Evolutionary conservation across 2,888 invertebrate species (phyloP), one percentile per base, ranked within the genome.

Genomic region (Chloroclysta siterata): DNA sequence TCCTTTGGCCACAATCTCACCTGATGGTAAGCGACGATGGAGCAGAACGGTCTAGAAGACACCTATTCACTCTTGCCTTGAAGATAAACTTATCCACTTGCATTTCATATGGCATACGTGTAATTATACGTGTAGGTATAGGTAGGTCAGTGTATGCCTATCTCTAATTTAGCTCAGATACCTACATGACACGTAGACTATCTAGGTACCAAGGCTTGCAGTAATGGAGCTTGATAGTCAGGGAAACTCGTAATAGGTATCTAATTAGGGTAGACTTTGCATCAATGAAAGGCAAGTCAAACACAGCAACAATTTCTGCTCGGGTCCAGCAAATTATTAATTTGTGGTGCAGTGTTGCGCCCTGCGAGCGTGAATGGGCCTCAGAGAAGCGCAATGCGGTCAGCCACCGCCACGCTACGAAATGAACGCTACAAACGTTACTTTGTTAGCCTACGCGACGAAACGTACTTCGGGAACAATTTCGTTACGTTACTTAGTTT

Each of bases 341-440:
- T 65, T 65, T 56, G 57, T 56, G 56, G 53, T 65, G 57, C 64
- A 60, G 60, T 53, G 60, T 65, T 64, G 29, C 56, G 36, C 28
- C 51, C 51, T 63, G 55, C 50, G 53, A 46, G 64, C 60, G 59
- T 68, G 63, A 69, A 69, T 69, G 65, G 52, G 59, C 55, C 58
- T 67, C 63, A 64, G 63, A 64, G 58, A 67, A 59, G 70, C 75
- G 76, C 76, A 75, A 57, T 78, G 72, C 75, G 74, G 76, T 72
- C 69, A 46, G 63, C 53, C 22, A 22, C 22, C 22, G 22, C 22
- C 65, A 52, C 63, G 39, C 54, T 29, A 59, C 53, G 42, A 65
- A 59, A 65, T 55, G 64, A 60, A 50, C 53, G 57, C 64, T 68
- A 53, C 57, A 63, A 39, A 65, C 51, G 48, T 54, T 61, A 62